Conservation (phyloP, 2,888 invertebrate genomes). For the Pyrrhia umbra region DNA sequence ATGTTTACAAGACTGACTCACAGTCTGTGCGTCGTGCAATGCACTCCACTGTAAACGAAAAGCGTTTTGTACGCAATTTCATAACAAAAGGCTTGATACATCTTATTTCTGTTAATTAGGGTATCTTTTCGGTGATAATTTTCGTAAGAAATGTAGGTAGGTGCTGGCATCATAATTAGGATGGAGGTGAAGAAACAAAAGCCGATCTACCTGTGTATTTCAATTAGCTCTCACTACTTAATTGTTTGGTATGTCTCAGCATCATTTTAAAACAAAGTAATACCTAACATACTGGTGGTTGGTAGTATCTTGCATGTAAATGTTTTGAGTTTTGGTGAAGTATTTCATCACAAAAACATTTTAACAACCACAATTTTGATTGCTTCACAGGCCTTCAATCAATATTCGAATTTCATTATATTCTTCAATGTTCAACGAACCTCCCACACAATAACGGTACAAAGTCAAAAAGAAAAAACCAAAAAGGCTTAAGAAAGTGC, state of each 20-base stretch:
- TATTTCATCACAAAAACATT: not conserved
- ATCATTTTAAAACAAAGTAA: too few relatives aligned
- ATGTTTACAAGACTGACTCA: conserved; percentile 47
- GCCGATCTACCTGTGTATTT: too few relatives aligned
- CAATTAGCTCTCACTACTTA: too few relatives aligned
- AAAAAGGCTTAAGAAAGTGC: conserved; percentile 1
- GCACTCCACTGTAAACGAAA: conserved; percentile 31
- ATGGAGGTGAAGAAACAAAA: not conserved
- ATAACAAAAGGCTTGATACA: conserved; percentile 38
- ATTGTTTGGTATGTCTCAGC: too few relatives aligned
- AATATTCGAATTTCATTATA: conserved; percentile 8
- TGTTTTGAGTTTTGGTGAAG: too few relatives aligned
- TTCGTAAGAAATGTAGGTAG: conserved; percentile 24
- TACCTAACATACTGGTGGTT: too few relatives aligned
- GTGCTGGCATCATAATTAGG: not conserved
- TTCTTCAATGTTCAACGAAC: conserved; percentile 5
- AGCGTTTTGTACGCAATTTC: conserved; percentile 27
- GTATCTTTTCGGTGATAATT: conserved; percentile 19
- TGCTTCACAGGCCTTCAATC: not conserved
- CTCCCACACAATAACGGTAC: conserved; percentile 30
- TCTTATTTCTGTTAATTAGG: conserved; percentile 23
- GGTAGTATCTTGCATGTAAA: too few relatives aligned
- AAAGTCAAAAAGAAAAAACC: conserved; percentile 26
- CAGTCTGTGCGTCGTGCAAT: conserved; percentile 11
- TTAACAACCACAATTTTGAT: not conserved